Conservation (phyloP, 2,888 invertebrate genomes). For the Gerris lacustris region DNA sequence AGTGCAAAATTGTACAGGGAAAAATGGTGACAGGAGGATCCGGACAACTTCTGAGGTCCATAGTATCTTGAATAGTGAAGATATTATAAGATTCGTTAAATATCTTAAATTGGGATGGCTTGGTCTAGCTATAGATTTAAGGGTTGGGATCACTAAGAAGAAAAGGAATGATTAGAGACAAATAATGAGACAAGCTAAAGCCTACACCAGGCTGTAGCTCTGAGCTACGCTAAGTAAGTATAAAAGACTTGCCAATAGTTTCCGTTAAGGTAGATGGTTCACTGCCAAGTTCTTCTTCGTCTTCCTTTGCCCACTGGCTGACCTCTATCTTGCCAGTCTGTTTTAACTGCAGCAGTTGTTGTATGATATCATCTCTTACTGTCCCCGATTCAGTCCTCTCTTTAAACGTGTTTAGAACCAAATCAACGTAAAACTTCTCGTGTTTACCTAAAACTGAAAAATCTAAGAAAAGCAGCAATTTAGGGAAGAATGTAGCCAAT, state of each 20-base stretch:
- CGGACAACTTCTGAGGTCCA: too few species aligned
- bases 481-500: neutral
- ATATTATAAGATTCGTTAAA: too few species aligned
- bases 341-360: neutral
- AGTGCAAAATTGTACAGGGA: too few species aligned
- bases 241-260: neutral
- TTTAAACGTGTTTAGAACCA: neutral
- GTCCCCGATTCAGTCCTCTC: neutral
- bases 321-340: neutral
- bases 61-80: too few species aligned
- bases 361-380: neutral
- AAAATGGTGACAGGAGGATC: too few species aligned
- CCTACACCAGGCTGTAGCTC: too few species aligned
- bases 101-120: too few species aligned
- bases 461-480: neutral
- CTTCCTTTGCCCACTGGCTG: neutral
- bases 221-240: too few species aligned
- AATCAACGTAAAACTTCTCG: neutral
- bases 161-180: too few species aligned
- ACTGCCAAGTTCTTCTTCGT: neutral
- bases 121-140: too few species aligned
- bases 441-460: neutral
- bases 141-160: too few species aligned
- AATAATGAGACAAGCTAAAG: too few species aligned
- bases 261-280: neutral